Conservation (phyloP, 2,888 invertebrate species). For the Lasioglossum malachurum region DNA sequence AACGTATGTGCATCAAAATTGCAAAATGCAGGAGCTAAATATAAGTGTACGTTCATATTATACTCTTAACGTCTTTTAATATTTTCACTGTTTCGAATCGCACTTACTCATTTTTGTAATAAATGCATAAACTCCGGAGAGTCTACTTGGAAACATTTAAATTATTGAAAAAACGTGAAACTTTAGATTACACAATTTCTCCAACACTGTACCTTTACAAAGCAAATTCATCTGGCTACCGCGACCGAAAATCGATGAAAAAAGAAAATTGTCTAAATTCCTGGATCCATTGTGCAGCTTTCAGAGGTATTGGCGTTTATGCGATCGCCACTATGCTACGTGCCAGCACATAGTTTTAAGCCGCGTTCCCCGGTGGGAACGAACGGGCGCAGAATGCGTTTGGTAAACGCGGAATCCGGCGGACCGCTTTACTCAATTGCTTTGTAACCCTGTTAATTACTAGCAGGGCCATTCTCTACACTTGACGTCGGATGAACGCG, state of each 20-base stretch:
- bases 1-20: too few species aligned
- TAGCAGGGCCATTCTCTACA: background rate
- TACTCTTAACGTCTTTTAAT: too few species aligned
- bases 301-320: conserved; percentile 8
- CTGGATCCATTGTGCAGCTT: background rate
- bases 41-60: too few species aligned
- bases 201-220: too few species aligned
- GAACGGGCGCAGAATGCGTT: conserved; percentile 41
- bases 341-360: conserved; percentile 41
- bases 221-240: too few species aligned
- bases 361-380: background rate
- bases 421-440: conserved; percentile 50
- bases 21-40: too few species aligned
- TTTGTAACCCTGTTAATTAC: conserved; percentile 52
- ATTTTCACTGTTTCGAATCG: too few species aligned
- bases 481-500: conserved; percentile 20
- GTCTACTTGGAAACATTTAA: too few species aligned
- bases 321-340: background rate
- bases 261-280: background rate
- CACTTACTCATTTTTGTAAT: too few species aligned
- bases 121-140: too few species aligned
- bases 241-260: background rate
- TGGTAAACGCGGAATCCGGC: conserved; percentile 50
- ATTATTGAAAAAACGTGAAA: too few species aligned
- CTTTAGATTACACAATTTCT: too few species aligned